These are phyloP conservation scores for Heterocephalus glaber DNA, from an alignment of 2,113 vertebrate genomes.

Conservation along the genomic window DNA sequence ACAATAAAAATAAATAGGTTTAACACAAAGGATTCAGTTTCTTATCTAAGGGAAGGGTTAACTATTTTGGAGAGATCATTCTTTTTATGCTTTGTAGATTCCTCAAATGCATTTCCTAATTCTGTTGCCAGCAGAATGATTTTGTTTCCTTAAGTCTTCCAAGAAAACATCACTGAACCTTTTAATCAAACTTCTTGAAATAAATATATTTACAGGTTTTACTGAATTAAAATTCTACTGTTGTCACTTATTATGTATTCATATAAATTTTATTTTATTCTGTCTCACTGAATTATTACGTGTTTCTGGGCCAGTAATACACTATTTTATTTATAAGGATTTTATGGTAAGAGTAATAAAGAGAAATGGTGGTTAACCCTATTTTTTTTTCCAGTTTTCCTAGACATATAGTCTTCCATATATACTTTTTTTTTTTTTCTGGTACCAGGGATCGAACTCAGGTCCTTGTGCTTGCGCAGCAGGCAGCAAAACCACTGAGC, in stretches of 20 bases:
- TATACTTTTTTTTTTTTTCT: too few species aligned
- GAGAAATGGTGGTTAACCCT: neutral
- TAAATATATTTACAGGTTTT: neutral
- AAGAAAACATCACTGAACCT: neutral
- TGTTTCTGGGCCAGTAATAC: neutral
- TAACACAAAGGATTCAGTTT: neutral
- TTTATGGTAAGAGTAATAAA: constrained; percentile 9
- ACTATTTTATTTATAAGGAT: neutral
- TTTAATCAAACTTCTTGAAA: neutral
- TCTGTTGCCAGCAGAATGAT: neutral
- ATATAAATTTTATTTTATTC: neutral
- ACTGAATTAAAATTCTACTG: neutral
- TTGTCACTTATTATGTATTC: neutral
- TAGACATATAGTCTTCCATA: neutral
- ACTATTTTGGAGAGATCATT: neutral
- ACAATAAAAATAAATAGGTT: neutral
- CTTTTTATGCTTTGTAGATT: neutral
- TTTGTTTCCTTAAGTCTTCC: constrained; percentile 25
- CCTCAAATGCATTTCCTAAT: neutral
- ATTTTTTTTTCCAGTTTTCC: neutral
- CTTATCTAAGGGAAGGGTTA: neutral
- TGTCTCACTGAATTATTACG: neutral
- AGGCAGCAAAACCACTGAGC: too few species aligned
- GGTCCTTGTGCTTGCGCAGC: too few species aligned
- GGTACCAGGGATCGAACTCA: too few species aligned